A percentile compares a stretch with the other conserved stretches of the same genome.
Conservation (phyloP, 35 echinoderm and acorn worm species). For the Strongylocentrotus purpuratus region DNA sequence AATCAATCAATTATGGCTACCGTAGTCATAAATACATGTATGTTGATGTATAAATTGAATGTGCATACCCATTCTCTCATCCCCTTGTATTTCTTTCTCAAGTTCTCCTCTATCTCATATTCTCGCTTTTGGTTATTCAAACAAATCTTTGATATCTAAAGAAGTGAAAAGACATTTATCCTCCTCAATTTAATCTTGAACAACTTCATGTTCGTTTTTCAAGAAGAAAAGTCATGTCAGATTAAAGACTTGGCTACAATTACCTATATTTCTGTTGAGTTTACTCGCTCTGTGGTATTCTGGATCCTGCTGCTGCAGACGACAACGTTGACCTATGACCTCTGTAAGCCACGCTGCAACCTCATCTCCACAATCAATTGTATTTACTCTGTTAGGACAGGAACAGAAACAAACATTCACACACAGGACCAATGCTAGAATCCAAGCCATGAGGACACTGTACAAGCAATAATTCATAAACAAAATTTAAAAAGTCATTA, state of each 20-base stretch:
- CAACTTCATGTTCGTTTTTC: neutral
- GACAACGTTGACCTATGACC: conserved; percentile 68
- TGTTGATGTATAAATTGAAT: neutral
- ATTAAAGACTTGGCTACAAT: neutral
- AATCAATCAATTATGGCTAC: too few relatives aligned
- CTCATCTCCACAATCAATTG: conserved; percentile 76
- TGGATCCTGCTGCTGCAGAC: conserved; percentile 72
- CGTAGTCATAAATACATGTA: neutral
- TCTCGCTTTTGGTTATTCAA: too few relatives aligned
- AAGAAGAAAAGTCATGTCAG: neutral
- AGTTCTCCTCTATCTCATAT: too few relatives aligned
- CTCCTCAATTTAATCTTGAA: too few relatives aligned
- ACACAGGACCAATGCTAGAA: neutral
- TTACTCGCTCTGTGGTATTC: conserved; percentile 64
- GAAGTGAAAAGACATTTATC: too few relatives aligned
- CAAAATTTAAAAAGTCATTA: neutral
- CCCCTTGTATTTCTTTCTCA: too few relatives aligned
- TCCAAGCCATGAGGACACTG: neutral
- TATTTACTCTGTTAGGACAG: conserved; percentile 59
- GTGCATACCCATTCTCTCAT: too few relatives aligned
- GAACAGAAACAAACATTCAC: neutral
- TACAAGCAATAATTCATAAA: neutral
- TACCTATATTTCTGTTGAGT: conserved; percentile 23
- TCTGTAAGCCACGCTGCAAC: conserved; percentile 70
- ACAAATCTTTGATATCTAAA: too few relatives aligned